phyloP scores from a whole-genome alignment of 2,888 invertebrate genomes.

The Cataglyphis rosenhaueri region DNA sequence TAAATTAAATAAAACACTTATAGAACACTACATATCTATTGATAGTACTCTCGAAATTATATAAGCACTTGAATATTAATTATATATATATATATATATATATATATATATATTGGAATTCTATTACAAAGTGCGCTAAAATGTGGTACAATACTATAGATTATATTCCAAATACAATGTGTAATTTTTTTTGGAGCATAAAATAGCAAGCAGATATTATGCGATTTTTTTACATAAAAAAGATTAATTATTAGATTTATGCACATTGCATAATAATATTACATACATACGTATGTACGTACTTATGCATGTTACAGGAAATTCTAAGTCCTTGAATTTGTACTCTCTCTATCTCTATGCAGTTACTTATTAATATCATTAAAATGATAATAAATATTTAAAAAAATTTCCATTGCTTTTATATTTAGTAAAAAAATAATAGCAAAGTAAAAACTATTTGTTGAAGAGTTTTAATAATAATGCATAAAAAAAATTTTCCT shows the following conservation, averaged over 20 bases:
- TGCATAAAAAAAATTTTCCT: conserved; percentile 37
- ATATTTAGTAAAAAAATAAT: conserved; percentile 42
- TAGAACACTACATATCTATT: background rate
- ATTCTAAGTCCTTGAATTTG: conserved; percentile 46
- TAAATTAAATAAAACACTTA: conserved; percentile 21
- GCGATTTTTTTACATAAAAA: conserved; percentile 10
- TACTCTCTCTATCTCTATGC: conserved; percentile 24
- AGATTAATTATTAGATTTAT: conserved; percentile 18
- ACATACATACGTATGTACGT: conserved; percentile 60
- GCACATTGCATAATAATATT: conserved; percentile 29
- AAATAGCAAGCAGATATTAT: background rate
- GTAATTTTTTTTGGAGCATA: background rate
- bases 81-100: background rate
- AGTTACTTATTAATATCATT: conserved; percentile 47
- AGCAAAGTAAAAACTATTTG: conserved; percentile 25
- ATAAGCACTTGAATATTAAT: background rate
- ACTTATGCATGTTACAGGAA: conserved; percentile 43
- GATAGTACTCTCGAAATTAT: background rate
- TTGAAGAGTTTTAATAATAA: conserved; percentile 28
- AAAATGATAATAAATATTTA: conserved; percentile 46
- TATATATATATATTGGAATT: background rate
- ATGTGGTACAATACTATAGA: background rate
- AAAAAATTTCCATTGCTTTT: conserved; percentile 35
- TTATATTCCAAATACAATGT: background rate
- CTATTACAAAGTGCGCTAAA: background rate